A percentile compares a stretch with the other conserved stretches of the same genome.
Conservation (phyloP, 2,888 invertebrate genomes). For the Drosophila paucipuncta region DNA sequence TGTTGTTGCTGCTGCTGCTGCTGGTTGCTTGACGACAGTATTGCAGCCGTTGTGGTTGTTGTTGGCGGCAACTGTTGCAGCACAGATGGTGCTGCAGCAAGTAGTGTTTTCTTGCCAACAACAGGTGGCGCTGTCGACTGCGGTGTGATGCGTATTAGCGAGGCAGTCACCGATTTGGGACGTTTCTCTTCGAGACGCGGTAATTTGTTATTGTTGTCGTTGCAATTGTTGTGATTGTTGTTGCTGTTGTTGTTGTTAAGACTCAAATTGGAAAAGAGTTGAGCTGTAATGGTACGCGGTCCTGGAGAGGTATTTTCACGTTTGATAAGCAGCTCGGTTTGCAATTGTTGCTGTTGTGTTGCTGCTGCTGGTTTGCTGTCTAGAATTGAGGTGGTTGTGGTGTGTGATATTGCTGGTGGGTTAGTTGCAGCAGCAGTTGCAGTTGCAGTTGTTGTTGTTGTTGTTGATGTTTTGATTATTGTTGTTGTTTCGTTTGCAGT, state of each 20-base stretch:
- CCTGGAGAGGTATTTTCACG: conserved; percentile 70
- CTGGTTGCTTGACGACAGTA: conserved; percentile 50
- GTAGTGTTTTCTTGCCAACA: conserved; percentile 20
- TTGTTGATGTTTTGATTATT: conserved; percentile 20
- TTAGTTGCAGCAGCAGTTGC: conserved; percentile 41
- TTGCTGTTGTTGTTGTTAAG: conserved; percentile 43
- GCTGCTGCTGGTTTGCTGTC: conserved; percentile 23
- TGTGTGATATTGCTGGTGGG: conserved; percentile 44
- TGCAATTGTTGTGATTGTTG: conserved; percentile 51
- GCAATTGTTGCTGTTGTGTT: conserved; percentile 36
- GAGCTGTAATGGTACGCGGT: conserved; percentile 71
- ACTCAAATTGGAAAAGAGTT: conserved; percentile 51
- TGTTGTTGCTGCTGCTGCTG: conserved; percentile 55
- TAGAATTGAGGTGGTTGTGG: conserved; percentile 26
- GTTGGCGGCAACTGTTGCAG: conserved; percentile 38
- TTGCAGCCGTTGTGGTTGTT: conserved; percentile 49
- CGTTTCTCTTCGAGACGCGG: conserved; percentile 71
- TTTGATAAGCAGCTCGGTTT: conserved; percentile 61
- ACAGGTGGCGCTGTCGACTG: conserved; percentile 24
- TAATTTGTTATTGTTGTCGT: conserved; percentile 52
- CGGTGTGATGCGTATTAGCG: conserved; percentile 79
- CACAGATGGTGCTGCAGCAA: conserved; percentile 4
- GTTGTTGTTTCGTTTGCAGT: conserved; percentile 46
- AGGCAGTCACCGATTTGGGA: conserved; percentile 84
- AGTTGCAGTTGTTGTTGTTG: conserved; percentile 17